Evolutionary conservation across 2,888 invertebrate genomes (phyloP).

Genomic region (Herminia tarsipennalis): DNA sequence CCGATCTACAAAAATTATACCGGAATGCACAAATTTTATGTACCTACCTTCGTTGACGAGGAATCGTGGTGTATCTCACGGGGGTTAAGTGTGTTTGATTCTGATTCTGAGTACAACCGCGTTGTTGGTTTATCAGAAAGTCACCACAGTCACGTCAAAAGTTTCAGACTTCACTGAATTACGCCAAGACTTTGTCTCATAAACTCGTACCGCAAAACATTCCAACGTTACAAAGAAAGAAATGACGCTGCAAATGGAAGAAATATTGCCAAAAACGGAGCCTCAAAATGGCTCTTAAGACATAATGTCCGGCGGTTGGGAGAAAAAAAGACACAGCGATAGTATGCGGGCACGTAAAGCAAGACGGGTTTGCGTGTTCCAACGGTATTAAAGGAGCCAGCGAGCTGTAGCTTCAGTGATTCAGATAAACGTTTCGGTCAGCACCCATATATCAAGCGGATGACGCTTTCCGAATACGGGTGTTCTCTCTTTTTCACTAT

Average conservation of each 20-base stretch:
- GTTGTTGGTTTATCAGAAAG: too few relatives aligned
- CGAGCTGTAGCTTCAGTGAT: constrained; percentile 67
- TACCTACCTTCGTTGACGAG: too few relatives aligned
- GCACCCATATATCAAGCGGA: constrained; percentile 72
- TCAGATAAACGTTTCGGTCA: constrained; percentile 78
- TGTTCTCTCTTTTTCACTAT: constrained; percentile 56
- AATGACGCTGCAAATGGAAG: constrained; percentile 69
- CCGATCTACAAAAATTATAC: too few relatives aligned
- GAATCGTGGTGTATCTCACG: too few relatives aligned
- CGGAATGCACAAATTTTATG: too few relatives aligned
- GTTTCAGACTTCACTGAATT: constrained; percentile 2
- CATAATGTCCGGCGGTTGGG: constrained; percentile 63
- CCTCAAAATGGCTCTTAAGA: constrained; percentile 64
- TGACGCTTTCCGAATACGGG: constrained; percentile 65
- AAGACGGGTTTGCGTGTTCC: constrained; percentile 47
- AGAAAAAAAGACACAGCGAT: constrained; percentile 70
- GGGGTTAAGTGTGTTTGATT: too few relatives aligned
- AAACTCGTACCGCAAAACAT: constrained; percentile 32
- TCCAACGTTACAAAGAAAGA: constrained; percentile 55
- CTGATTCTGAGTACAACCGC: too few relatives aligned
- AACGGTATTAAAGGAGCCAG: constrained; percentile 60
- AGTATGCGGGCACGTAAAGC: constrained; percentile 58
- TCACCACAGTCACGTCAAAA: background rate
- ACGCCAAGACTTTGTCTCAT: constrained; percentile 5
- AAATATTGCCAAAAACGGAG: constrained; percentile 68